Percentiles rank a stretch among this genome's conserved stretches.
Evolutionary conservation across 23 tunicate genomes (phyloP).

Genomic region (Corella eumyota): DNA sequence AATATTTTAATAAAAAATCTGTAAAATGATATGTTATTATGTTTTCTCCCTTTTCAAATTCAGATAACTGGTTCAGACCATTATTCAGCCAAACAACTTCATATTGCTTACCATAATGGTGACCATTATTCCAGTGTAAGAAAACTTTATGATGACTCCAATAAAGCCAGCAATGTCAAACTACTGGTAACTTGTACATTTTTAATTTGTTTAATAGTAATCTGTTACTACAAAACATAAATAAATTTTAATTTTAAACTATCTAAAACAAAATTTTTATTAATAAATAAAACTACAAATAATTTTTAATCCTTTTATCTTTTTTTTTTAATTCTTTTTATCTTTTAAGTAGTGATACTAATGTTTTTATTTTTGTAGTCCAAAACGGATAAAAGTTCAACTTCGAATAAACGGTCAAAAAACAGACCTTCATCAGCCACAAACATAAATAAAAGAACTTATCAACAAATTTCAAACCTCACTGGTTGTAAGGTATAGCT

Average conservation of each 20-base stretch:
- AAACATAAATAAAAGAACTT: neutral
- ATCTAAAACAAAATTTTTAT: too few relatives aligned
- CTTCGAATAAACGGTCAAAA: slow-evolving; percentile 8
- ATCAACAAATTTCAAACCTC: slow-evolving; percentile 19
- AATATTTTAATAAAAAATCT: too few relatives aligned
- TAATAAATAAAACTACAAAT: too few relatives aligned
- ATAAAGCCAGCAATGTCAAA: slow-evolving; percentile 19
- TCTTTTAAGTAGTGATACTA: too few relatives aligned
- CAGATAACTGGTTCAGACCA: slow-evolving; percentile 10
- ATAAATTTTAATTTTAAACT: too few relatives aligned
- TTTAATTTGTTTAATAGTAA: neutral
- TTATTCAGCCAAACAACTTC: too few relatives aligned
- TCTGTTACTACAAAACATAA: neutral
- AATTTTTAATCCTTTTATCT: too few relatives aligned
- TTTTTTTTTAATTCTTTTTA: too few relatives aligned
- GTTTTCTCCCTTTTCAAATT: too few relatives aligned
- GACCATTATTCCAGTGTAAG: slow-evolving; percentile 73
- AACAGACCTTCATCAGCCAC: slow-evolving; percentile 18
- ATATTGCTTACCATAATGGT: slow-evolving; percentile 67
- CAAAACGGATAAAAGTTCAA: slow-evolving; percentile 20
- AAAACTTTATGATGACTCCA: slow-evolving; percentile 25
- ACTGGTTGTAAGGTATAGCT: slow-evolving; percentile 29
- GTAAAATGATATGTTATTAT: too few relatives aligned
- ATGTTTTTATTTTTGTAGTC: too few relatives aligned
- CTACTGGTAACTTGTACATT: slow-evolving; percentile 12